Evolutionary conservation across 2,797 vertebrate genomes (phyloP).

Genomic region (Babyrousa celebensis): DNA sequence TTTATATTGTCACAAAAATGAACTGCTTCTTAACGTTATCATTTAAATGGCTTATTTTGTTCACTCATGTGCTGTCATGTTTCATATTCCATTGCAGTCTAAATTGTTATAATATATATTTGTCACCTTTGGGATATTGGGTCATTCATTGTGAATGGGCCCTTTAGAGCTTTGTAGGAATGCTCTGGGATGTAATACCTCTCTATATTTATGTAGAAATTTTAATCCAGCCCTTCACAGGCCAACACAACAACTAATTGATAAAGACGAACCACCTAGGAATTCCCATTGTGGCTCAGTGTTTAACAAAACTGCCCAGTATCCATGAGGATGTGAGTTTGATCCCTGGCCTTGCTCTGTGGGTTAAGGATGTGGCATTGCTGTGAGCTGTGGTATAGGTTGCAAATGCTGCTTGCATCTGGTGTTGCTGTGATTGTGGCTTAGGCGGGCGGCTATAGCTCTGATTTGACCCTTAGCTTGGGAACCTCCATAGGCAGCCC

Average conservation of each 20-base stretch:
- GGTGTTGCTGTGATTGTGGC: too few species aligned
- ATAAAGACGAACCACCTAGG: neutral
- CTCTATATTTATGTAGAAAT: neutral
- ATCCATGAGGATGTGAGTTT: too few species aligned
- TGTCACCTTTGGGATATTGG: neutral
- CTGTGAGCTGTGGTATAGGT: too few species aligned
- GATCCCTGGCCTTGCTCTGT: too few species aligned
- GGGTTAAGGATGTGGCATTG: too few species aligned
- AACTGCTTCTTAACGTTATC: neutral
- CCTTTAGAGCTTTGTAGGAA: neutral
- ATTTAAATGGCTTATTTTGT: slow-evolving; percentile 20
- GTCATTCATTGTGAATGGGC: neutral
- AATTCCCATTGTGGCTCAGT: too few species aligned
- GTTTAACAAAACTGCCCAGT: too few species aligned
- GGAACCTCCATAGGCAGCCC: too few species aligned
- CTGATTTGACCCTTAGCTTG: too few species aligned
- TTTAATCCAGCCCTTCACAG: neutral
- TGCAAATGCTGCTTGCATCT: too few species aligned
- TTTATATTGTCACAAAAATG: slow-evolving; percentile 20
- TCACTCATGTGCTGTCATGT: neutral
- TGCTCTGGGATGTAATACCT: neutral
- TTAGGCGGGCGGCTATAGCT: too few species aligned
- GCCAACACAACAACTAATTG: neutral
- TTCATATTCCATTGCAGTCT: neutral
- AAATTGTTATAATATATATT: neutral